Evolutionary conservation across 2,888 invertebrate genomes (phyloP).

Genomic region (Drosophila melanosoma): DNA sequence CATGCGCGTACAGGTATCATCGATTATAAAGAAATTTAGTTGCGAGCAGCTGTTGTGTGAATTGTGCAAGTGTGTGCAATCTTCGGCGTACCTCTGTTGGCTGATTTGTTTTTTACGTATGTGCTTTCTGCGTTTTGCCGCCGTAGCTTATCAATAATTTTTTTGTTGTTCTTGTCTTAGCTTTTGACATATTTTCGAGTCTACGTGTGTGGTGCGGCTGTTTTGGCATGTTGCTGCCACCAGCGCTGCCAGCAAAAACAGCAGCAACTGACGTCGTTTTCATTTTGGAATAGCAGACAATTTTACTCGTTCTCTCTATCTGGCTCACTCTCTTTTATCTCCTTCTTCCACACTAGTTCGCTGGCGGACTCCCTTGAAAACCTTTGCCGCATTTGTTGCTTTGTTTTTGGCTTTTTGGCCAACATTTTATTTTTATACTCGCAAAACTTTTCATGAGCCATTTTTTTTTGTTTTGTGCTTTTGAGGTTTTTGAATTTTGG

Average conservation of each 20-base stretch:
- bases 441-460: constrained; percentile 62
- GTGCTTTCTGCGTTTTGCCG: constrained; percentile 14
- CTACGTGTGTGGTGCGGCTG: constrained; percentile 54
- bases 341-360: constrained; percentile 5
- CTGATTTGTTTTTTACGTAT: constrained; percentile 12
- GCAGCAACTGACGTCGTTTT: constrained; percentile 28
- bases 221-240: constrained; percentile 56
- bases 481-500: constrained; percentile 71
- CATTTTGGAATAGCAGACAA: constrained; percentile 38
- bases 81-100: background rate
- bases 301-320: constrained; percentile 2
- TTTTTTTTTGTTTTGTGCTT: constrained; percentile 39
- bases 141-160: constrained; percentile 70
- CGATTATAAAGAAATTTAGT: background rate
- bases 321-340: background rate
- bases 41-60: background rate
- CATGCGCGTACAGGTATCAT: background rate
- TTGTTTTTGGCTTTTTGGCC: constrained; percentile 45
- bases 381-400: constrained; percentile 29
- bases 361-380: constrained; percentile 21
- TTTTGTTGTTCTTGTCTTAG: constrained; percentile 35
- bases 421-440: constrained; percentile 72
- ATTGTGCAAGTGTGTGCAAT: constrained; percentile 2
- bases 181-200: constrained; percentile 42
- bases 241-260: constrained; percentile 17